Conservation (phyloP, 2,888 invertebrate genomes). For the Galerucella nymphaeae region DNA sequence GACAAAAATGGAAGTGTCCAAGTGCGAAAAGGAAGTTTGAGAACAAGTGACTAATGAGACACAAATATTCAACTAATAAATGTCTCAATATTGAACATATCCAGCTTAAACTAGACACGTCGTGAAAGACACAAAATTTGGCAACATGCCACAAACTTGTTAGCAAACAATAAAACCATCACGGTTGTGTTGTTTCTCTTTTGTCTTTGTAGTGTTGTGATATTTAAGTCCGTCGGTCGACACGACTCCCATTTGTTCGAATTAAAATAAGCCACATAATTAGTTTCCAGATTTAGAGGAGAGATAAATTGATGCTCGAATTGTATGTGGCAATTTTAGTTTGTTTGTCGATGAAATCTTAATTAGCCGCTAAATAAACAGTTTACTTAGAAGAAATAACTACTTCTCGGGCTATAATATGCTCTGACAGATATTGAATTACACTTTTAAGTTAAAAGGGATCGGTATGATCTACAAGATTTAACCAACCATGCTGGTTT, state of each 20-base stretch:
- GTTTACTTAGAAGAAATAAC: no score
- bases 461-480: no score
- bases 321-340: conserved; percentile 24
- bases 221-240: conserved; percentile 25
- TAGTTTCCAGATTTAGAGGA: conserved; percentile 31
- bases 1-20: no score
- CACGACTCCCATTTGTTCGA: conserved; percentile 39
- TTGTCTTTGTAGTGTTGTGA: conserved; percentile 13
- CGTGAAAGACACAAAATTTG: background rate
- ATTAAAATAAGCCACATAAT: conserved; percentile 41
- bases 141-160: conserved; percentile 19
- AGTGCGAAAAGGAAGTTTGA: no score
- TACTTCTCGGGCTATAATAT: no score
- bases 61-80: no score
- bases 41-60: no score
- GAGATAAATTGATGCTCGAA: conserved; percentile 32
- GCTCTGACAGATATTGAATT: no score
- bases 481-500: no score
- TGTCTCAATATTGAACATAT: no score
- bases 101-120: no score
- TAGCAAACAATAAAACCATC: conserved; percentile 24
- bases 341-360: conserved; percentile 35
- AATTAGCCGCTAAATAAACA: conserved; percentile 36
- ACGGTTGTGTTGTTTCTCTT: conserved; percentile 9
- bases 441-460: no score